A percentile compares a stretch with the other conserved stretches of the same genome.
Conservation (phyloP, 2,888 invertebrate species). For the Helleia helle region DNA sequence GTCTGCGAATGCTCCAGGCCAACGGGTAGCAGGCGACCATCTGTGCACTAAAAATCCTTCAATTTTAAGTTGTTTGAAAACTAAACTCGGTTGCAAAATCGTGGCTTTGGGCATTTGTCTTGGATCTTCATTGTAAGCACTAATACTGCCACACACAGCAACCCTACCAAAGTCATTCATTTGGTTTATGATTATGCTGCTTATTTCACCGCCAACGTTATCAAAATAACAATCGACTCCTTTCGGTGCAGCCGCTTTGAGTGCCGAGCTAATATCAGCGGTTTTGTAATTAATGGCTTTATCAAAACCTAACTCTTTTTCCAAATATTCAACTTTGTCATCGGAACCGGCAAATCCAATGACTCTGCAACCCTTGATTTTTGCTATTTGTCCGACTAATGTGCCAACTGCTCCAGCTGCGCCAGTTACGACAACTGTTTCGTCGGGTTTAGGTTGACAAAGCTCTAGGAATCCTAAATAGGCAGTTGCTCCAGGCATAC, state of each 20-base stretch:
- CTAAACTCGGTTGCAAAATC: constrained; percentile 68
- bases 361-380: constrained; percentile 72
- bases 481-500: constrained; percentile 79
- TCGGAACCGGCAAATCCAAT: constrained; percentile 80
- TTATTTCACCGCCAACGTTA: constrained; percentile 79
- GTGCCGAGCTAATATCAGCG: constrained; percentile 51
- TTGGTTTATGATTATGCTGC: constrained; percentile 65
- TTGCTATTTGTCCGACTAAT: constrained; percentile 81
- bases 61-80: constrained; percentile 74
- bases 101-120: constrained; percentile 35
- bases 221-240: constrained; percentile 83
- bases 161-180: constrained; percentile 63
- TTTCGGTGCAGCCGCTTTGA: constrained; percentile 75
- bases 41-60: constrained; percentile 74
- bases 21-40: constrained; percentile 59
- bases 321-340: constrained; percentile 78
- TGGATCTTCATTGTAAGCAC: constrained; percentile 40
- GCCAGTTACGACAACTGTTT: constrained; percentile 77
- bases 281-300: constrained; percentile 81
- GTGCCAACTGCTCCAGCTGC: constrained; percentile 84
- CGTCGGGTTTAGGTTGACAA: constrained; percentile 77
- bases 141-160: constrained; percentile 43
- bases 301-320: constrained; percentile 77
- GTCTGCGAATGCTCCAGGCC: constrained; percentile 72
- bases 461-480: constrained; percentile 78